Percentiles rank a stretch among this genome's conserved stretches.
Evolutionary conservation across 2,797 vertebrate genomes (phyloP).

Genomic region (Coregonus suidteri): DNA sequence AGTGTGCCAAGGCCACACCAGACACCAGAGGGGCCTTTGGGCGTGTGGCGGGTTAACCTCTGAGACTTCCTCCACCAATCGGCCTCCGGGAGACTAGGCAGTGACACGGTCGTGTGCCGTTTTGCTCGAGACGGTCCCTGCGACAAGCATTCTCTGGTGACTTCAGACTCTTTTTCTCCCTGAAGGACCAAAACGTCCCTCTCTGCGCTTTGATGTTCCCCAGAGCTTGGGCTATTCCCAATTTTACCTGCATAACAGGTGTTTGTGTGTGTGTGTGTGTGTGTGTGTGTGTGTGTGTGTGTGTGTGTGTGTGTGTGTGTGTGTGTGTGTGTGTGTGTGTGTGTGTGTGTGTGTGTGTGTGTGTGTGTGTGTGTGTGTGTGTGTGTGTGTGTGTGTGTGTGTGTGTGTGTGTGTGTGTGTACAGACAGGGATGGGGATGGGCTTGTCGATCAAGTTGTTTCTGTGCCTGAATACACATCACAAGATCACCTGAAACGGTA

Average conservation of each 20-base stretch:
- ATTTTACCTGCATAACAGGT: conserved; percentile 57
- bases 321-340: conserved; percentile 38
- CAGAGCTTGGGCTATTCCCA: conserved; percentile 62
- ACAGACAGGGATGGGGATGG: conserved; percentile 49
- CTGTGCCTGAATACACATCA: conserved; percentile 53
- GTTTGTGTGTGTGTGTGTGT: conserved; percentile 41
- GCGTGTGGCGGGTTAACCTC: conserved; percentile 43
- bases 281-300: conserved; percentile 21
- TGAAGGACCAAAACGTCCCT: conserved; percentile 45
- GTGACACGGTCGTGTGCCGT: conserved; percentile 42
- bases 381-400: conserved; percentile 34
- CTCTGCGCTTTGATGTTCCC: conserved; percentile 40
- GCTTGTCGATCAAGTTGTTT: too few species aligned
- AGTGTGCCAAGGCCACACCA: conserved; percentile 26
- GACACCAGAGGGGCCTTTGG: conserved; percentile 1
- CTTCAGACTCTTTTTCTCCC: conserved; percentile 39
- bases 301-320: conserved; percentile 7
- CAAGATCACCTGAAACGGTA: conserved; percentile 48
- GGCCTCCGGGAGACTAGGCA: conserved; percentile 49
- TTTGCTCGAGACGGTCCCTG: conserved; percentile 51
- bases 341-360: conserved; percentile 36
- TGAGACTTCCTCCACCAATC: conserved; percentile 47
- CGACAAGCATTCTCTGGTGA: conserved; percentile 59
- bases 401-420: conserved; percentile 15
- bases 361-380: conserved; percentile 38